Conservation (phyloP, 1,140 invertebrate genomes). For the Nilaparvata lugens region DNA sequence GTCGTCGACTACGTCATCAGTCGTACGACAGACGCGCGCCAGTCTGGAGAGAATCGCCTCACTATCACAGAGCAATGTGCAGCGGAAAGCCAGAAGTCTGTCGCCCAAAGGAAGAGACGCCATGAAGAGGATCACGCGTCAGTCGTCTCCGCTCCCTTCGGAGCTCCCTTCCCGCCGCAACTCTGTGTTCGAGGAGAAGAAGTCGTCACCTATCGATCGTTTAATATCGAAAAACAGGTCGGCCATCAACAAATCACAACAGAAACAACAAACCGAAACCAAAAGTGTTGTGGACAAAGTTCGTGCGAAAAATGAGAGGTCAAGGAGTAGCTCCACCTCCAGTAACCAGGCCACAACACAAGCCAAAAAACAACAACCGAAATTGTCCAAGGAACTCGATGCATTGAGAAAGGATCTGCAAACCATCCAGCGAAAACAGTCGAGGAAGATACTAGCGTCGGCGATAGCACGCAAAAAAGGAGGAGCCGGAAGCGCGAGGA, state of each 20-base stretch:
- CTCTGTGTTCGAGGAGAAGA: slow-evolving; percentile 4
- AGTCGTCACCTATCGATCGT: slow-evolving; percentile 10
- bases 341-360: too few relatives aligned
- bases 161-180: neutral
- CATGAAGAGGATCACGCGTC: neutral
- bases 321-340: too few relatives aligned
- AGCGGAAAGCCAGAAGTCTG: too few relatives aligned
- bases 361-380: too few relatives aligned
- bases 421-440: too few relatives aligned
- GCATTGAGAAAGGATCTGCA: too few relatives aligned
- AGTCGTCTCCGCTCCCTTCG: neutral
- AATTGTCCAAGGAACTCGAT: too few relatives aligned
- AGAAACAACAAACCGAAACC: neutral
- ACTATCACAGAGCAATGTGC: too few relatives aligned
- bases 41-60: too few relatives aligned
- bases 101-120: neutral
- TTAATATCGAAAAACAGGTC: slow-evolving; percentile 13
- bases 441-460: neutral
- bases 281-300: neutral
- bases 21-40: too few relatives aligned
- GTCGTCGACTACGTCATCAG: too few relatives aligned
- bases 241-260: slow-evolving; percentile 1
- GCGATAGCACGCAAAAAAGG: neutral
- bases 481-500: neutral
- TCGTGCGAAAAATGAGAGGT: too few relatives aligned